These are phyloP conservation scores for Griposia aprilina DNA, from an alignment of 2,888 invertebrate genomes.

Conservation along the genomic window DNA sequence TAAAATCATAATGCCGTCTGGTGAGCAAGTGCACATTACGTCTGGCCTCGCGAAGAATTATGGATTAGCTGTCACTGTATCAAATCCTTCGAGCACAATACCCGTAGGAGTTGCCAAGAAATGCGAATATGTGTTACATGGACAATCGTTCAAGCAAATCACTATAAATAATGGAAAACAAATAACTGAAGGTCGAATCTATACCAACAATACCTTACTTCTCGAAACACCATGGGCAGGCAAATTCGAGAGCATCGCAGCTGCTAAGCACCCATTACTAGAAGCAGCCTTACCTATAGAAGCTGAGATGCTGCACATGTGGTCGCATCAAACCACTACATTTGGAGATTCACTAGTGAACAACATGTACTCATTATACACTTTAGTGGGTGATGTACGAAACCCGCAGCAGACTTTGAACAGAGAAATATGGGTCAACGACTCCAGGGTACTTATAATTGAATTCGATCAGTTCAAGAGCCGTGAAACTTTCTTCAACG, in stretches of 20 bases:
- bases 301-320: slow-evolving; percentile 97
- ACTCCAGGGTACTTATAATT: slow-evolving; percentile 96
- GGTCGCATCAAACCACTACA: slow-evolving; percentile 95
- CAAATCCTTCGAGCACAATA: slow-evolving; percentile 89
- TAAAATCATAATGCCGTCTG: slow-evolving; percentile 97
- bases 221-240: slow-evolving; percentile 94
- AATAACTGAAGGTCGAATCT: slow-evolving; percentile 93
- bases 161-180: slow-evolving; percentile 93
- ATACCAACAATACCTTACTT: slow-evolving; percentile 95
- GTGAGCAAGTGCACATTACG: slow-evolving; percentile 95
- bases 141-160: slow-evolving; percentile 92
- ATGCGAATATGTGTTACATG: slow-evolving; percentile 91
- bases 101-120: slow-evolving; percentile 90
- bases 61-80: slow-evolving; percentile 94
- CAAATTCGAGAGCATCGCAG: slow-evolving; percentile 93
- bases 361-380: slow-evolving; percentile 95
- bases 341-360: slow-evolving; percentile 94
- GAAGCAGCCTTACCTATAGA: slow-evolving; percentile 96
- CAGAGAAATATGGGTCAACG: slow-evolving; percentile 97
- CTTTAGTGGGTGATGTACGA: slow-evolving; percentile 95
- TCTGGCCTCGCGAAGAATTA: slow-evolving; percentile 95
- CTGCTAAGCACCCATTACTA: slow-evolving; percentile 95
- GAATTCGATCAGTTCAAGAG: slow-evolving; percentile 98
- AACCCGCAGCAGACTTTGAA: slow-evolving; percentile 96
- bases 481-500: slow-evolving; percentile 97